These are phyloP conservation scores for Meganola albula DNA, from an alignment of 2,888 invertebrate genomes.

Conservation along the genomic window DNA sequence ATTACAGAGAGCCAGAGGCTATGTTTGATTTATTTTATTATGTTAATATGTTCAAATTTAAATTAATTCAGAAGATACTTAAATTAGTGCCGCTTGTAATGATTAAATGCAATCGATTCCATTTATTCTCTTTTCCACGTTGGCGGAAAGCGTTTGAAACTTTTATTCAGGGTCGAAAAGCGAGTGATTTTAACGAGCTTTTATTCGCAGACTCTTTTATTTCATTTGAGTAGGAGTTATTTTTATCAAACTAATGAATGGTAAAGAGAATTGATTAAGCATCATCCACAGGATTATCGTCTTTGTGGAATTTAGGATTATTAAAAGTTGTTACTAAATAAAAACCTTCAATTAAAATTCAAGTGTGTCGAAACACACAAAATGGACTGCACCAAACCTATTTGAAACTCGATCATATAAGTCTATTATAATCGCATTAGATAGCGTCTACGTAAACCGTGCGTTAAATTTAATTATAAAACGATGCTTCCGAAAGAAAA, in stretches of 20 bases:
- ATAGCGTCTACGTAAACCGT: constrained; percentile 53
- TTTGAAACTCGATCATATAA: constrained; percentile 47
- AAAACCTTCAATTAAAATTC: too few relatives aligned
- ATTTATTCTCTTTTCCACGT: constrained; percentile 41
- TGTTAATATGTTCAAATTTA: constrained; percentile 59
- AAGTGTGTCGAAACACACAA: constrained; percentile 18
- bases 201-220: constrained; percentile 53
- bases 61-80: constrained; percentile 56
- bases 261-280: constrained; percentile 55
- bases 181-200: constrained; percentile 69
- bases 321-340: too few relatives aligned
- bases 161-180: constrained; percentile 56
- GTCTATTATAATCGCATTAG: constrained; percentile 60
- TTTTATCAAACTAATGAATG: constrained; percentile 67
- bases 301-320: too few relatives aligned
- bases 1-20: constrained; percentile 35
- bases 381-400: constrained; percentile 30
- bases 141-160: constrained; percentile 45
- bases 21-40: constrained; percentile 53
- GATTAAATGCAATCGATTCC: constrained; percentile 52
- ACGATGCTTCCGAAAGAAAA: constrained; percentile 52
- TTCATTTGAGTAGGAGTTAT: constrained; percentile 39
- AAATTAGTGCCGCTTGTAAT: constrained; percentile 54
- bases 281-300: too few relatives aligned
- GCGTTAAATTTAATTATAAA: constrained; percentile 65